These are phyloP conservation scores for Ophion costatus DNA, from an alignment of 2,888 invertebrate species.

Conservation along the genomic window DNA sequence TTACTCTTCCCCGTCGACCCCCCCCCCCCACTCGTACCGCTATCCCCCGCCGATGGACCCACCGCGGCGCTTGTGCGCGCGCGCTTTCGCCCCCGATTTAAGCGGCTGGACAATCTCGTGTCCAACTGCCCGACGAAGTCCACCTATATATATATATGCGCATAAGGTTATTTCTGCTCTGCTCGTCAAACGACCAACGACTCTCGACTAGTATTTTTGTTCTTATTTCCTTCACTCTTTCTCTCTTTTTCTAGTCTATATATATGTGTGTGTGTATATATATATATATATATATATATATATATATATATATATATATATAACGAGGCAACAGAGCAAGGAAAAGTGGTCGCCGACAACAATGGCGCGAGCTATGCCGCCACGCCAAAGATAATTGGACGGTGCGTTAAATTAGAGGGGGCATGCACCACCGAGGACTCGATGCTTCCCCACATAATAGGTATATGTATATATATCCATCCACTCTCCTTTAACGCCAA, in stretches of 20 bases:
- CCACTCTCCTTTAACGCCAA: neutral
- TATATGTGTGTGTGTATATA: too few species aligned
- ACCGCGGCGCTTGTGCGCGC: slow-evolving; percentile 57
- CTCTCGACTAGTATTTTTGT: slow-evolving; percentile 47
- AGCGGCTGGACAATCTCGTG: slow-evolving; percentile 21
- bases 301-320: slow-evolving; percentile 17
- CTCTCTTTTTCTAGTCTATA: slow-evolving; percentile 7
- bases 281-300: too few species aligned
- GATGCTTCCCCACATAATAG: slow-evolving; percentile 63
- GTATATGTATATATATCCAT: slow-evolving; percentile 1
- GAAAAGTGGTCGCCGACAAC: slow-evolving; percentile 66
- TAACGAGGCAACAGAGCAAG: slow-evolving; percentile 69
- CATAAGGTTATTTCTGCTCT: slow-evolving; percentile 6
- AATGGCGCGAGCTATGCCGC: slow-evolving; percentile 69
- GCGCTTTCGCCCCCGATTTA: slow-evolving; percentile 39
- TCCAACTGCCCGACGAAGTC: slow-evolving; percentile 34
- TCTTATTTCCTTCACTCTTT: neutral
- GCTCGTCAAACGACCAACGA: slow-evolving; percentile 57
- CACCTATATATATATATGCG: neutral
- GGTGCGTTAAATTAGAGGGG: slow-evolving; percentile 81
- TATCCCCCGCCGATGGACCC: slow-evolving; percentile 47
- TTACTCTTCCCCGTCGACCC: slow-evolving; percentile 37
- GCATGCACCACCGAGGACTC: slow-evolving; percentile 71
- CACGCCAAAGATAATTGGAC: slow-evolving; percentile 79
- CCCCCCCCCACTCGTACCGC: too few species aligned